Base-by-base conservation (phyloP, 1,140 invertebrate species). In the Dufourea novaeangliae region DNA sequence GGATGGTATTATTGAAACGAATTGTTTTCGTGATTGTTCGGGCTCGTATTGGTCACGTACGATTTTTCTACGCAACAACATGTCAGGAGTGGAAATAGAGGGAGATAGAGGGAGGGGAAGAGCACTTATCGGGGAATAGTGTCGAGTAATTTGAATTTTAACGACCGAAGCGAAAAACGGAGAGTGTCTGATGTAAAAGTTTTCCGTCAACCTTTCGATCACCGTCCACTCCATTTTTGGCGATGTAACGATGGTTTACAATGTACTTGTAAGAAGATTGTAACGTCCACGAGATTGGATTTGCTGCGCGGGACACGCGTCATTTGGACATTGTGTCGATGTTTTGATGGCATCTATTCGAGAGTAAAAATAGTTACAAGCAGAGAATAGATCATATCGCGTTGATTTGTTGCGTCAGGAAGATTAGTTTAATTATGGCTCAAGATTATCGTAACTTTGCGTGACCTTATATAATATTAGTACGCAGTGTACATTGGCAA, bases 1-100 rank as follows among this genome's bases (percentile, higher is more conserved):
- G 57, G 64, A 34, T 67, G 57, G 59, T 50, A 77, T 76, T 76
- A 76, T 76, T 62, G 73, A 76, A 64, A 79, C 64, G 78, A 69
- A 79, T 79, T 76, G 78, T 79, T 79, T 79, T 76, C 57, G 67
- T 11, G 44, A 17, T 76, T 68, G 63, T 46, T 56, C 20, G 46
- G 57, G 52, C n/a, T n/a, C 27, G 41, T 68, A 68, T 50, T 52
- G 34, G 62, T 54, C n/a, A 46, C 61, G 41, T 56, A 32, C 72
- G 44, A 79, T 68, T 79, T 76, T 79, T 76, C 63, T 39, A 27
- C 41, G 14, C 7, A 25, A 52, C 7, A 52, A 3, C n/a, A n/a
- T n/a, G n/a, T n/a, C n/a, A 3, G 8, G 8, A 1, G 7, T 25
- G 22, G 25, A 14, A 4, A 54, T 12, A 25, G 52, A 4, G 20